These are phyloP conservation scores for Noctilio leporinus DNA, from an alignment of 2,113 vertebrate species.

Conservation along the genomic window DNA sequence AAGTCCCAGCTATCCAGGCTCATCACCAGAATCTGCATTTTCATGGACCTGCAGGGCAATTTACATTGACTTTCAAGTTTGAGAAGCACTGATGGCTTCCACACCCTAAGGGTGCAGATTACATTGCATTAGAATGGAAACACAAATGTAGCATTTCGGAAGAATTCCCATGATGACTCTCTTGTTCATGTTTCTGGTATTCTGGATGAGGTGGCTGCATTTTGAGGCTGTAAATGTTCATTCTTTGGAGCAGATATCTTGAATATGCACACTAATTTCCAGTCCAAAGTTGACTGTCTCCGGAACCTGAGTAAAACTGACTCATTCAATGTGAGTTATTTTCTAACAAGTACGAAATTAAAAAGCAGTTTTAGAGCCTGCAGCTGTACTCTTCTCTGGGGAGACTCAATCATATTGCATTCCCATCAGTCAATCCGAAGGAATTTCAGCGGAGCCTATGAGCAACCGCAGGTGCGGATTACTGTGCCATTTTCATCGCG, in stretches of 20 bases:
- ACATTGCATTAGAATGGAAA: background rate
- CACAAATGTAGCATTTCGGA: background rate
- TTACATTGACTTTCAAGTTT: background rate
- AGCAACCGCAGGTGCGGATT: conserved; percentile 41
- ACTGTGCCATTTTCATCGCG: conserved; percentile 42
- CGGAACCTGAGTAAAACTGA: background rate
- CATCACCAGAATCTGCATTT: background rate
- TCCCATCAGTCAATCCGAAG: conserved; percentile 31
- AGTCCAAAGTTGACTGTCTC: background rate
- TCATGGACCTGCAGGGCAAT: background rate
- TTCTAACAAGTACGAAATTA: conserved; percentile 11
- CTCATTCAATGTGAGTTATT: background rate
- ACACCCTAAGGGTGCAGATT: background rate
- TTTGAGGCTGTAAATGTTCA: background rate
- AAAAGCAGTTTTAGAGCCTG: conserved; percentile 29
- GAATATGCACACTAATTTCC: background rate
- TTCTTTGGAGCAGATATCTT: background rate
- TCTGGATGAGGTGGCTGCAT: background rate
- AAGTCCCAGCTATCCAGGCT: background rate
- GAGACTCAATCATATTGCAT: conserved; percentile 20
- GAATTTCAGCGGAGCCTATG: conserved; percentile 44
- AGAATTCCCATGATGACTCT: background rate
- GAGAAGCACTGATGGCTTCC: background rate
- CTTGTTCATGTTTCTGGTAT: background rate
- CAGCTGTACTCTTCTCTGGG: conserved; percentile 34